A percentile compares a stretch with the other conserved stretches of the same genome.
These are phyloP conservation scores for Carapus acus DNA, from an alignment of 2,797 vertebrate species.

Conservation along the genomic window DNA sequence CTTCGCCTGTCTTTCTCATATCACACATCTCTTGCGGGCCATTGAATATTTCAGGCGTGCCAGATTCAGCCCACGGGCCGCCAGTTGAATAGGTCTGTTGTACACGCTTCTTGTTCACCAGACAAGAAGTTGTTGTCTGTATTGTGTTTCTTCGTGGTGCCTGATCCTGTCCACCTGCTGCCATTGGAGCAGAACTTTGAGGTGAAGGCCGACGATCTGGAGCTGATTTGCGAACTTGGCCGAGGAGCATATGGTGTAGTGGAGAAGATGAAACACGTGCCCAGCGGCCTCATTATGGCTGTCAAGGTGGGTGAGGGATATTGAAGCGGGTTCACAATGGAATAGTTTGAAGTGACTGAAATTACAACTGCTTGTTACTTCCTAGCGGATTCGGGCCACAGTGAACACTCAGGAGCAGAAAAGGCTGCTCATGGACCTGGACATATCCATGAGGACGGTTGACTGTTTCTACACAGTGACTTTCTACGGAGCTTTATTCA, in stretches of 20 bases:
- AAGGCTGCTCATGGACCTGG: constrained; percentile 90
- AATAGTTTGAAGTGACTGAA: too few relatives aligned
- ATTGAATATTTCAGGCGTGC: too few relatives aligned
- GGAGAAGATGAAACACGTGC: constrained; percentile 92
- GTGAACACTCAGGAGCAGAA: constrained; percentile 98
- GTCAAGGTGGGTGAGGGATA: constrained; percentile 78
- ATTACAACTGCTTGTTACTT: background rate
- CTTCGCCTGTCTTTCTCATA: too few relatives aligned
- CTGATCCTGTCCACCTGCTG: background rate
- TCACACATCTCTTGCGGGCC: too few relatives aligned
- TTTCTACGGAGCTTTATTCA: constrained; percentile 90
- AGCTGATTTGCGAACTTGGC: constrained; percentile 87
- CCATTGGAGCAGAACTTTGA: constrained; percentile 81
- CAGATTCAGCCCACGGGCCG: too few relatives aligned
- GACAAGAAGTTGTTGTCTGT: background rate
- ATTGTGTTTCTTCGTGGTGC: background rate
- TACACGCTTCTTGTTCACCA: too few relatives aligned
- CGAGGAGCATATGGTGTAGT: constrained; percentile 93
- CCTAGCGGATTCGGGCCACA: constrained; percentile 87
- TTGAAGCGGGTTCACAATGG: background rate
- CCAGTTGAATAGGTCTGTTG: too few relatives aligned
- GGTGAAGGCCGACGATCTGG: constrained; percentile 94
- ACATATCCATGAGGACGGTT: constrained; percentile 95
- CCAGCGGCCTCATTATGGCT: constrained; percentile 92
- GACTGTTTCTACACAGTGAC: constrained; percentile 95